A percentile compares a stretch with the other conserved stretches of the same genome.
phyloP scores from a whole-genome alignment of 2,888 invertebrate genomes.

The Eumerus sabulonum region DNA sequence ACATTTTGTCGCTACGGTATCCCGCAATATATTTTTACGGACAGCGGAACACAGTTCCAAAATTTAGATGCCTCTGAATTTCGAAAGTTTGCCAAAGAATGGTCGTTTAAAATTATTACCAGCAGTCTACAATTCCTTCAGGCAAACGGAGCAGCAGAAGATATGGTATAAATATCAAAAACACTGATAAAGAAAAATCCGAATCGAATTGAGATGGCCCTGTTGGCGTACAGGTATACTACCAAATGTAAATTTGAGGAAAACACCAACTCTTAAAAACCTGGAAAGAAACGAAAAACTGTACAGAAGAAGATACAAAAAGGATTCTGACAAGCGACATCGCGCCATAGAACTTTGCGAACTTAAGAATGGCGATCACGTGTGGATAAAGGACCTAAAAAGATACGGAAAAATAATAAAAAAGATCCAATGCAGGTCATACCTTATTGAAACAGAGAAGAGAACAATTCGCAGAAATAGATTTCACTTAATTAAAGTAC shows the following conservation, averaged over 20 bases:
- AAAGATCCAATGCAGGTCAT: conserved; percentile 21
- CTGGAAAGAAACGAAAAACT: not conserved
- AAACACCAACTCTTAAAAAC: not conserved
- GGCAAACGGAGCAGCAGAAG: conserved; percentile 27
- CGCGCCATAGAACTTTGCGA: not conserved
- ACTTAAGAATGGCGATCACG: conserved; percentile 1
- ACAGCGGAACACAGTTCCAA: conserved; percentile 15
- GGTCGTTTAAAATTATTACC: not conserved
- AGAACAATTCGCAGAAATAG: conserved; percentile 14
- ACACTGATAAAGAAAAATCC: not conserved
- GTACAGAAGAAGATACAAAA: conserved; percentile 2
- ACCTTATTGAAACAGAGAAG: conserved; percentile 18
- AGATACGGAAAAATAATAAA: conserved; percentile 15
- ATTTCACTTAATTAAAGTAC: conserved; percentile 23
- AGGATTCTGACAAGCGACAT: conserved; percentile 8
- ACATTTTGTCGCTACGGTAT: conserved; percentile 16
- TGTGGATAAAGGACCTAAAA: conserved; percentile 8
- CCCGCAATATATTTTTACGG: not conserved
- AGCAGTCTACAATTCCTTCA: conserved; percentile 18
- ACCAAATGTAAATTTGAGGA: conserved; percentile 2
- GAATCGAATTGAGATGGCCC: not conserved
- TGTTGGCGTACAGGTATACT: not conserved
- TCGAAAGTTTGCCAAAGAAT: conserved; percentile 8
- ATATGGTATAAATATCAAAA: conserved; percentile 9
- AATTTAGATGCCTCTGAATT: not conserved